A percentile compares a stretch with the other conserved stretches of the same genome.
Conservation (phyloP, 1,140 invertebrate species). For the Drosophila quadrilineata region DNA sequence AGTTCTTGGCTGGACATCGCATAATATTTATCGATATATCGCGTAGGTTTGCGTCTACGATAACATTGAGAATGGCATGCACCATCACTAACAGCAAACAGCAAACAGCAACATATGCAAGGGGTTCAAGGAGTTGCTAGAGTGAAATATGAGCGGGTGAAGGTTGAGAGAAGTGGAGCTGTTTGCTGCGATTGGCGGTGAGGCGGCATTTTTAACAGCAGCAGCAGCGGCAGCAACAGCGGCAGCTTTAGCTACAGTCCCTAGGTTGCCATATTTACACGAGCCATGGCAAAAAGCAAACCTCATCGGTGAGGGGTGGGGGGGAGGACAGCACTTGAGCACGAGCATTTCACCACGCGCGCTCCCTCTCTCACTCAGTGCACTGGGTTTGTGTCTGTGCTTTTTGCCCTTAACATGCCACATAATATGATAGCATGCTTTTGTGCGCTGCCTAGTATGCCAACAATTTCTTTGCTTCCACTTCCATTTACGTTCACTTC, state of each 20-base stretch:
- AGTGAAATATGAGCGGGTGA: background rate
- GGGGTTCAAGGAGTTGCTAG: too few species aligned
- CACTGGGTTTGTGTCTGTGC: conserved; percentile 12
- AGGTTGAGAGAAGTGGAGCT: background rate
- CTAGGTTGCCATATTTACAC: conserved; percentile 62
- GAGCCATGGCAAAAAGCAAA: conserved; percentile 57
- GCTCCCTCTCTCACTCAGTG: background rate
- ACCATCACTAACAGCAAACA: conserved; percentile 15
- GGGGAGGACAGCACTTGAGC: conserved; percentile 45
- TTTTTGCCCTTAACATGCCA: conserved; percentile 24
- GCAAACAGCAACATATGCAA: conserved; percentile 6
- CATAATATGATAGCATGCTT: conserved; percentile 68
- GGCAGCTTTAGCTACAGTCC: conserved; percentile 32
- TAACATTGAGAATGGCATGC: background rate
- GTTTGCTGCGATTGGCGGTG: background rate
- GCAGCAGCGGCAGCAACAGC: too few species aligned
- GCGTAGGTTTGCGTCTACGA: background rate
- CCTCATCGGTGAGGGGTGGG: conserved; percentile 39
- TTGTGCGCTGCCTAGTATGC: conserved; percentile 33
- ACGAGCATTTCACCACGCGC: conserved; percentile 17
- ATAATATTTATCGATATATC: background rate
- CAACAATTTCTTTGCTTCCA: conserved; percentile 7
- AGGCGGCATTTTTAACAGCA: conserved; percentile 18
- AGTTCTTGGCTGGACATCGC: too few species aligned
- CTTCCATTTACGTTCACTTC: background rate